These are phyloP conservation scores for Trematomus loennbergii DNA, from an alignment of 2,113 vertebrate species.

Conservation along the genomic window DNA sequence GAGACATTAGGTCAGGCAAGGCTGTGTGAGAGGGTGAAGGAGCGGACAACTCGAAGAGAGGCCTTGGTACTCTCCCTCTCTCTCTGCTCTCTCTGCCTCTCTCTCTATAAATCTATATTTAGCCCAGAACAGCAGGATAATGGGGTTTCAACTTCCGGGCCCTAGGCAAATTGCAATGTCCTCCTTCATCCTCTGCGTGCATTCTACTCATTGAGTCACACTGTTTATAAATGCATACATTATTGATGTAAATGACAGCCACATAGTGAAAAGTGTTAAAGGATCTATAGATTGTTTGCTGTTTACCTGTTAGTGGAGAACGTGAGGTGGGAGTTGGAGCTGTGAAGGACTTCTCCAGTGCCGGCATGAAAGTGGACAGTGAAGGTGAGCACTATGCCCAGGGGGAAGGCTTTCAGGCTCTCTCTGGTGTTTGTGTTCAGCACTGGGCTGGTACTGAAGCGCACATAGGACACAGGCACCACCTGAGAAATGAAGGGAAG, in stretches of 20 bases:
- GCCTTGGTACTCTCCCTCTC: neutral
- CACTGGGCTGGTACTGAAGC: slow-evolving; percentile 87
- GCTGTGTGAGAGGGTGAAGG: neutral
- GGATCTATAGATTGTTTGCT: neutral
- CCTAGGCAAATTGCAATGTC: slow-evolving; percentile 14
- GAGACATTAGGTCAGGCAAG: slow-evolving; percentile 22
- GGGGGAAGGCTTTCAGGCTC: slow-evolving; percentile 84
- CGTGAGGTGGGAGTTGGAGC: slow-evolving; percentile 88
- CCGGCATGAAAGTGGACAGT: slow-evolving; percentile 91
- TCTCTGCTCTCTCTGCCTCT: neutral
- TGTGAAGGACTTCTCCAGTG: slow-evolving; percentile 91
- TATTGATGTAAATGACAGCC: neutral
- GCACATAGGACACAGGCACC: slow-evolving; percentile 92
- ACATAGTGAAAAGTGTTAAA: neutral
- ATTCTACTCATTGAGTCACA: slow-evolving; percentile 20
- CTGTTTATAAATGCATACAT: slow-evolving; percentile 1
- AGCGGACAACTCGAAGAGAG: slow-evolving; percentile 38
- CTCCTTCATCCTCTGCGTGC: slow-evolving; percentile 1
- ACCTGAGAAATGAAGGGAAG: slow-evolving; percentile 82
- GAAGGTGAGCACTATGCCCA: slow-evolving; percentile 90
- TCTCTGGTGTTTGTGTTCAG: slow-evolving; percentile 84
- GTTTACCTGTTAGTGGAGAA: slow-evolving; percentile 92
- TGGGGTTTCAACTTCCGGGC: slow-evolving; percentile 35
- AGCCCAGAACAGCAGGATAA: slow-evolving; percentile 31
- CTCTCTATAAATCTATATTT: slow-evolving; percentile 1